These are phyloP conservation scores for Sebastiscus albofasciatus DNA, from an alignment of 2,797 vertebrate genomes.

Conservation along the genomic window DNA sequence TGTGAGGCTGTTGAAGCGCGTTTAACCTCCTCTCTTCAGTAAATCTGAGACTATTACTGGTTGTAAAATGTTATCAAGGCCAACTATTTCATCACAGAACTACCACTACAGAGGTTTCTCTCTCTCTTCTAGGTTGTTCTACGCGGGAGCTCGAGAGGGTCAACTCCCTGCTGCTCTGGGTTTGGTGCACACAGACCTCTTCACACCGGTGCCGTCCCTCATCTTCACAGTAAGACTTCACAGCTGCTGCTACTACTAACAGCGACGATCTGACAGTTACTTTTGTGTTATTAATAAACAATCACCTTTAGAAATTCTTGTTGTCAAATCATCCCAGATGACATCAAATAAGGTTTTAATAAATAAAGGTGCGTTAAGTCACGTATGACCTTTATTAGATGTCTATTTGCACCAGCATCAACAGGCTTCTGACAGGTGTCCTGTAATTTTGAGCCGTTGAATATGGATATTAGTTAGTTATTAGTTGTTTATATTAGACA, in stretches of 20 bases:
- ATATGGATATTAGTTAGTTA: neutral
- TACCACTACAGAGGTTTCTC: neutral
- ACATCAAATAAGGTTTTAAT: neutral
- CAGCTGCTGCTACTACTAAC: neutral
- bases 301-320: neutral
- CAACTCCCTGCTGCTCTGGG: constrained; percentile 83
- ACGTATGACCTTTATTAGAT: neutral
- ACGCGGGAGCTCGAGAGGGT: constrained; percentile 82
- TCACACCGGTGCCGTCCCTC: constrained; percentile 84
- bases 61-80: neutral
- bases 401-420: neutral
- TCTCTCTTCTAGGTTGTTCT: constrained; percentile 75
- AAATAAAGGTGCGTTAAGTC: neutral
- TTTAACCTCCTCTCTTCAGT: too few species aligned
- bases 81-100: constrained; percentile 9
- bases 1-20: too few species aligned
- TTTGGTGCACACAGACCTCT: constrained; percentile 83
- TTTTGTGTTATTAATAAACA: neutral
- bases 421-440: neutral
- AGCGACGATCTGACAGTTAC: neutral
- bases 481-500: neutral
- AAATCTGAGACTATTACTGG: neutral
- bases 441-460: neutral
- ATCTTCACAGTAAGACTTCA: constrained; percentile 80
- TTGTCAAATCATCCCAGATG: neutral